phyloP scores from a whole-genome alignment of 2,113 vertebrate genomes.

The Tamias sibiricus region DNA sequence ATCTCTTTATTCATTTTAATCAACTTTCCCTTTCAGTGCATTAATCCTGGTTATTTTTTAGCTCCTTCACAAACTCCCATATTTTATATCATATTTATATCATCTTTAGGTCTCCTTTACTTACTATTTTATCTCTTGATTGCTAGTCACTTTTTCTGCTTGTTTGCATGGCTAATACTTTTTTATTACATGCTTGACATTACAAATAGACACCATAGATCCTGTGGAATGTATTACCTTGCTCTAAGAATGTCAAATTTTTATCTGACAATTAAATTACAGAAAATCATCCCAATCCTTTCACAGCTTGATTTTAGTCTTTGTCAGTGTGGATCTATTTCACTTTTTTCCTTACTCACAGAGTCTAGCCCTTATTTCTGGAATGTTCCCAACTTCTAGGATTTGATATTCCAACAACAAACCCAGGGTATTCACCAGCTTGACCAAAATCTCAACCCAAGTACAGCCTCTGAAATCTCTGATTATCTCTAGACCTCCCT shows the following conservation, averaged over 20 bases:
- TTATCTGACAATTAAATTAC: neutral
- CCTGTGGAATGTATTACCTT: neutral
- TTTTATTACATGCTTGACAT: neutral
- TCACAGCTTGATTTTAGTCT: neutral
- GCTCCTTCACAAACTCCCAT: too few species aligned
- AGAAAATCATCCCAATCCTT: neutral
- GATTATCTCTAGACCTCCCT: neutral
- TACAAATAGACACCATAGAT: neutral
- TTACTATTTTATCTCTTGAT: neutral
- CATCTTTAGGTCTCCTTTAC: neutral
- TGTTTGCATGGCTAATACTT: neutral
- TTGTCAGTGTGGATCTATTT: neutral
- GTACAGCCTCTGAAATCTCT: neutral
- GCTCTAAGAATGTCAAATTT: neutral
- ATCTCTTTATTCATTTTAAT: slow-evolving; percentile 14
- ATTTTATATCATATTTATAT: too few species aligned
- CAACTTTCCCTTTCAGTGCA: neutral
- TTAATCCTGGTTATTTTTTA: neutral
- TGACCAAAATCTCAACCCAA: neutral
- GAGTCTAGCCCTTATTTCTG: neutral
- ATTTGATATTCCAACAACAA: neutral
- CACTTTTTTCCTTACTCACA: neutral
- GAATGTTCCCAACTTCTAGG: neutral
- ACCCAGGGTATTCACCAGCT: neutral
- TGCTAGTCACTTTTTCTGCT: neutral